Base-by-base conservation (phyloP, 2,888 invertebrate species). In the Bruchidius siliquastri region DNA sequence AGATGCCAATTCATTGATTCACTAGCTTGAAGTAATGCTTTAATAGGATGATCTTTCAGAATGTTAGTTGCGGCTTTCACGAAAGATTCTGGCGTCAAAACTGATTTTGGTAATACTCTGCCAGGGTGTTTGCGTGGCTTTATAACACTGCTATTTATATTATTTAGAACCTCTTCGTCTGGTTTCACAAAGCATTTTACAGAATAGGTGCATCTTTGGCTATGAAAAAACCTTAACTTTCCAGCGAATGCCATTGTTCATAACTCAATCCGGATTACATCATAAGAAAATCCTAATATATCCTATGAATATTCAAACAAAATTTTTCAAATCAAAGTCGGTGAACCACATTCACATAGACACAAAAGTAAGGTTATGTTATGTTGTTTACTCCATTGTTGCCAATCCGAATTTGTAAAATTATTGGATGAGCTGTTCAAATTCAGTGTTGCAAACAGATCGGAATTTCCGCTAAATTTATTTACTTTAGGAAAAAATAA, bases 51-150 rank as follows among this genome's bases (percentile, higher is more conserved):
- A 83, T 93, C 93, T 83, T 84, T 84, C 20, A 89, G 82, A 77
- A 91, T 86, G 69, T 86, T 85, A 79, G 87, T 82, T 20, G 93
- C 89, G 1, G 92, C 89, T 22, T 88, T 87, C 22, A 87, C 83
- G 74, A 94, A 88, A 74, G 90, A 88, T 0, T 88, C 85, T 0
- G 95, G 95, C 20, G 94, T 81, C 2, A 84, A 76, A 0, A 90
- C 87, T 0, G 87, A 82, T 79, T 87, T 90, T 0, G 88, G 85
- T 77, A 88, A 88, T 0, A 90, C 86, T 70, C 91, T 88, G 26
- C 96, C 96, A 0, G 94, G 93, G 87, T 96, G 95, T 74, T 90
- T 89, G 72, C 90, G 89, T 0, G 93, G 91, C 84, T 93, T 93
- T 21, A 88, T 81, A 75, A 85, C 87, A 74, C 89, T 85, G 66